A percentile compares a stretch with the other conserved stretches of the same genome.
Conservation (phyloP, 2,113 vertebrate genomes). For the Dasypus novemcinctus region DNA sequence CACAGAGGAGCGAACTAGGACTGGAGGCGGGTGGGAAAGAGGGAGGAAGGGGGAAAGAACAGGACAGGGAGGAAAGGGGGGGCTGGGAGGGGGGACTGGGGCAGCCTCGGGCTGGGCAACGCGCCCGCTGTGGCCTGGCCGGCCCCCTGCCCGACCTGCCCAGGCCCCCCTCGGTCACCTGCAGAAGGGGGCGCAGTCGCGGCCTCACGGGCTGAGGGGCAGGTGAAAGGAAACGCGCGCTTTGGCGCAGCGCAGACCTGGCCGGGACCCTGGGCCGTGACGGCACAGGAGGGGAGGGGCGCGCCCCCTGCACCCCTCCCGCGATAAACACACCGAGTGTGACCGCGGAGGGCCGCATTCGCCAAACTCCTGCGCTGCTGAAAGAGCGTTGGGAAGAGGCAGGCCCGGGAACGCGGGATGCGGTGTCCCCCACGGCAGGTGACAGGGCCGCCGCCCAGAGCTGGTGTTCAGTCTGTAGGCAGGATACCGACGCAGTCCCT, state of each 20-base stretch:
- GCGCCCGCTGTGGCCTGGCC: background rate
- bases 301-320: background rate
- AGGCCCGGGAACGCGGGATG: no score
- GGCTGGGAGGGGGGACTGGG: background rate
- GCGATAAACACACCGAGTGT: background rate
- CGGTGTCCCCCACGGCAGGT: no score
- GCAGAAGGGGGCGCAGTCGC: background rate
- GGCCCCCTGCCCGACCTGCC: background rate
- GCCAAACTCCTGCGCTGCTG: background rate
- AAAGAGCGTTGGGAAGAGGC: background rate
- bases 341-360: background rate
- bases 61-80: background rate
- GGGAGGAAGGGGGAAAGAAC: background rate
- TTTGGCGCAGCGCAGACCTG: no score
- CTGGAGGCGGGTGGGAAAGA: background rate
- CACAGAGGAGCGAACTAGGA: background rate
- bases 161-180: background rate
- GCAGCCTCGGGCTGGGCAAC: background rate
- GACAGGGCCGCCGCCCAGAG: no score
- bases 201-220: no score
- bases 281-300: no score
- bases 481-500: background rate
- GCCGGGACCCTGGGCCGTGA: background rate
- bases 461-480: background rate
- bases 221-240: background rate